Percentiles rank a stretch among this genome's conserved stretches.
Conservation (phyloP, 1,140 invertebrate species). For the Octopus sinensis region DNA sequence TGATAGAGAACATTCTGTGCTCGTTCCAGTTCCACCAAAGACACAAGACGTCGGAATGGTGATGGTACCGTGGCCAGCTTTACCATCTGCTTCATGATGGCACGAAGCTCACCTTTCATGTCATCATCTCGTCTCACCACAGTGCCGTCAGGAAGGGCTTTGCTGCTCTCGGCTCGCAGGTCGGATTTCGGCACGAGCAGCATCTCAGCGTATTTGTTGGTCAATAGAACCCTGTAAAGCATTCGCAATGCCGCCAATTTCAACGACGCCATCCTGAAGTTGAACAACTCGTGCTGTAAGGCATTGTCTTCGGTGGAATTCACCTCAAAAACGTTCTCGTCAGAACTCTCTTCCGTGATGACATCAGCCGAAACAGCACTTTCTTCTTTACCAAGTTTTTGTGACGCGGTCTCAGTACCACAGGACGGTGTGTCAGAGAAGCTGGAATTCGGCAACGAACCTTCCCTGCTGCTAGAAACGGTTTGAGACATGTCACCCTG, state of each 20-base stretch:
- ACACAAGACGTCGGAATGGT: conserved; percentile 57
- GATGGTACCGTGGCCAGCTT: conserved; percentile 51
- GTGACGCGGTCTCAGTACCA: background rate
- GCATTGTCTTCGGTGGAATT: background rate
- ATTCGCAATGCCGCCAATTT: conserved; percentile 65
- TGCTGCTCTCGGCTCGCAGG: conserved; percentile 39
- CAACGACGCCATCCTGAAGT: conserved; percentile 46
- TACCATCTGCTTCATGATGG: conserved; percentile 53
- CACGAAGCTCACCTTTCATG: conserved; percentile 45
- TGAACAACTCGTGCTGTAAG: background rate
- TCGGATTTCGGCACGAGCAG: conserved; percentile 60
- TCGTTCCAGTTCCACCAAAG: conserved; percentile 59
- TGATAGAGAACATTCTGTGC: conserved; percentile 62
- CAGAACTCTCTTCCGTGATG: background rate
- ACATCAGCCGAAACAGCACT: background rate
- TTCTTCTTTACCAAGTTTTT: background rate
- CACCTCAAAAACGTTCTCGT: background rate
- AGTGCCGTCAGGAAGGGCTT: conserved; percentile 41
- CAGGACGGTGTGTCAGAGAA: background rate
- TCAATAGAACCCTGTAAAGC: conserved; percentile 59
- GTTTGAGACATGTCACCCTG: background rate
- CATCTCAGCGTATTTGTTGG: conserved; percentile 62
- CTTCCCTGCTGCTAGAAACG: background rate
- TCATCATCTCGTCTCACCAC: conserved; percentile 58
- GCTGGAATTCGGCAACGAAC: background rate